Base-by-base conservation (phyloP, 2,113 vertebrate species). In the Coryphaenoides rupestris region DNA sequence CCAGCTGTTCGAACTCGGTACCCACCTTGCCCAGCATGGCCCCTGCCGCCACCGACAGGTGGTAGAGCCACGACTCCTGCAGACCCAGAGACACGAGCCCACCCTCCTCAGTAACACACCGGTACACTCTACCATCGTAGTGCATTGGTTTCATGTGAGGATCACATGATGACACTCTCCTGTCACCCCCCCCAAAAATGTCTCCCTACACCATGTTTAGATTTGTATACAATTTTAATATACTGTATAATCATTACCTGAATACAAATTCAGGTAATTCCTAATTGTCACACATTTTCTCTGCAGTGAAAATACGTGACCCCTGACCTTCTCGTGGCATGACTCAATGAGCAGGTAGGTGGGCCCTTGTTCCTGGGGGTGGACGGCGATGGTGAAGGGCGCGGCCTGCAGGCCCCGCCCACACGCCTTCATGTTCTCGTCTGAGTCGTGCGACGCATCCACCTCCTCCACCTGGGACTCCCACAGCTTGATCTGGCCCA, bases 401-500 rank as follows among this genome's bases (percentile, higher is more conserved):
- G 94, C 87, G 14, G 88, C 88, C 67, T 94, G 85, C 14, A 93
- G 84, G 74, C 90, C 90, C 50, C 88, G 89, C 55, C 90, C 92
- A 60, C 90, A 92, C 7, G 91, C 84, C 73, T 95, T 95, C 60
- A 93, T 91, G 60, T 95, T 93, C 64, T 96, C 94, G 70, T 94
- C 93, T 1, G 92, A 94, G 75, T 95, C 94, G 19, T 87, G 92
- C 5, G 94, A 96, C 77, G 93, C 84, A 81, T 96, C 94, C 58
- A 95, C 93, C 86, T 98, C 96, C 81, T 98, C 94, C 68, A 98
- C 93, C 65, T 87, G 90, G 1, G 94, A 94, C 68, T 97, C 96
- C 92, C 91, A 93, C 70, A 99, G 88, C 77, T 93, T 96, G 78
- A 99, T 96, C 89, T 98, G 96, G 73, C 96, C 97, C 71, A 98